Percentiles rank a stretch among this genome's conserved stretches.
Evolutionary conservation across 1,140 invertebrate species (phyloP).

Genomic region (Chironomus tepperi): DNA sequence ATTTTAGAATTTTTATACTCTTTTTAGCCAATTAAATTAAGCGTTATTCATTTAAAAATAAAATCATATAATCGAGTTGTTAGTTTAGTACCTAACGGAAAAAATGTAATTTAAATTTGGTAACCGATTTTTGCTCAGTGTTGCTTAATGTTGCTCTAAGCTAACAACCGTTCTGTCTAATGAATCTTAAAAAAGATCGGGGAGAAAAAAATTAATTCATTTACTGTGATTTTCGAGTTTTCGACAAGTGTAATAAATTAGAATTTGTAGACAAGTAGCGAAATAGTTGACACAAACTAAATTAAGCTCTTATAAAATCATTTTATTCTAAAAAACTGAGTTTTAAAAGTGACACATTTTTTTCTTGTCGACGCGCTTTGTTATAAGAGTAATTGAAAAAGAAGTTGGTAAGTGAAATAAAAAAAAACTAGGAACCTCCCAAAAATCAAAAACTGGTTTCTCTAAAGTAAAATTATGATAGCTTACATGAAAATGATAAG

Average conservation of each 20-base stretch:
- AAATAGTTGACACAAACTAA: not conserved
- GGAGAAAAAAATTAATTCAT: not conserved
- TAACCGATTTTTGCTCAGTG: too few relatives aligned
- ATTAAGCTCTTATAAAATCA: not conserved
- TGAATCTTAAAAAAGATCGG: too few relatives aligned
- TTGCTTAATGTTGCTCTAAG: too few relatives aligned
- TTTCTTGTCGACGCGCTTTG: slow-evolving; percentile 22
- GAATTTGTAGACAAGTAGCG: not conserved
- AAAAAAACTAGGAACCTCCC: not conserved
- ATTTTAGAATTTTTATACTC: not conserved
- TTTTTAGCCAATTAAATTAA: too few relatives aligned
- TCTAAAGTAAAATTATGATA: not conserved
- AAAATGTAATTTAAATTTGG: too few relatives aligned
- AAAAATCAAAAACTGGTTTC: not conserved
- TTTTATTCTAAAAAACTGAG: not conserved
- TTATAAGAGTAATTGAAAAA: slow-evolving; percentile 8
- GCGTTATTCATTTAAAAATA: too few relatives aligned
- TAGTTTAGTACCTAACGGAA: too few relatives aligned
- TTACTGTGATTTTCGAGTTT: not conserved
- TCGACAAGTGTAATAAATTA: slow-evolving; percentile 7
- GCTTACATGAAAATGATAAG: not conserved
- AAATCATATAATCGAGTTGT: too few relatives aligned
- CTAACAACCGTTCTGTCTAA: too few relatives aligned
- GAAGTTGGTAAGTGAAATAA: not conserved
- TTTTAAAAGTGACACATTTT: slow-evolving; percentile 20